Conservation (phyloP, 2,797 vertebrate species). For the Sebastes jordani region DNA sequence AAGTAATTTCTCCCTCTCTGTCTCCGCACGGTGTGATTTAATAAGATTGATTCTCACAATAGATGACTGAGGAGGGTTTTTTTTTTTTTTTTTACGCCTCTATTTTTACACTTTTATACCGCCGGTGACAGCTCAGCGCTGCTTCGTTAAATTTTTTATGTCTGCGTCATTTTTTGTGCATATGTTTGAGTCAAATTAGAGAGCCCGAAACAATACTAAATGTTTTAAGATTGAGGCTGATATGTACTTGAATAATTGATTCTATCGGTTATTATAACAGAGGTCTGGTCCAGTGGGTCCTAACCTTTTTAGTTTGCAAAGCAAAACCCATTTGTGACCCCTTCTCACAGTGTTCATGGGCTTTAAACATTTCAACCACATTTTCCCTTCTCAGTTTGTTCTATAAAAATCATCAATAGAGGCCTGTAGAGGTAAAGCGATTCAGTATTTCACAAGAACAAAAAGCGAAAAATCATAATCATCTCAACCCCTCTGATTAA, state of each 20-base stretch:
- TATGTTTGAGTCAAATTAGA: constrained; percentile 6
- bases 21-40: constrained; percentile 54
- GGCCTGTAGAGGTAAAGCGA: background rate
- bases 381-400: constrained; percentile 6
- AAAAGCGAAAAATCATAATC: background rate
- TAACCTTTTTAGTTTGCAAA: background rate
- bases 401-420: constrained; percentile 20
- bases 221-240: background rate
- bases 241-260: constrained; percentile 5
- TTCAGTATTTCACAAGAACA: background rate
- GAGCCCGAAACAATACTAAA: background rate
- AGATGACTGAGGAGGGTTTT: constrained; percentile 40
- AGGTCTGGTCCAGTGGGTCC: background rate
- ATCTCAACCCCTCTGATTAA: background rate
- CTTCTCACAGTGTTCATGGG: constrained; percentile 12
- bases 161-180: background rate
- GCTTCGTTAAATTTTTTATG: constrained; percentile 26
- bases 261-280: background rate
- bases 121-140: constrained; percentile 20
- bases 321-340: background rate
- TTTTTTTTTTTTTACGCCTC: constrained; percentile 8
- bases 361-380: constrained; percentile 22
- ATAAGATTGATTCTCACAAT: constrained; percentile 59
- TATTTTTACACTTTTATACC: constrained; percentile 36
- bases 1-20: constrained; percentile 28